Evolutionary conservation across 2,888 invertebrate species (phyloP).

Genomic region (Hetaerina titia): DNA sequence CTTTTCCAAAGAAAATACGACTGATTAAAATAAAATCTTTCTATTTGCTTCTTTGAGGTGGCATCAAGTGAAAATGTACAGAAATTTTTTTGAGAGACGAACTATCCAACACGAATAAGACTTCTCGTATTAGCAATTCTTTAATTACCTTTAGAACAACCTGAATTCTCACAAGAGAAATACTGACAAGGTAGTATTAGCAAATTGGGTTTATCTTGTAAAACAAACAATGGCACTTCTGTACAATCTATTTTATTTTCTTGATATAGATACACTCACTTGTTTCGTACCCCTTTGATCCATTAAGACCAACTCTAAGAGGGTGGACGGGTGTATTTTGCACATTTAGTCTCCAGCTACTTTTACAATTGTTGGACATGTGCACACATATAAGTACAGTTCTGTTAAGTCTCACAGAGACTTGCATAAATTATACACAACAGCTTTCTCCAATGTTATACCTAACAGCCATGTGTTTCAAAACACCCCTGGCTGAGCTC

Average conservation of each 20-base stretch:
- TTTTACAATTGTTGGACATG: slow-evolving; percentile 42
- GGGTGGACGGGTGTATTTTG: slow-evolving; percentile 66
- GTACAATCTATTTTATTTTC: slow-evolving; percentile 64
- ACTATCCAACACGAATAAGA: too few relatives aligned
- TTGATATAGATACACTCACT: slow-evolving; percentile 64
- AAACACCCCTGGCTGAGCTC: background rate
- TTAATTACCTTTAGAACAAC: too few relatives aligned
- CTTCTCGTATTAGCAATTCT: too few relatives aligned
- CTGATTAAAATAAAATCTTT: too few relatives aligned
- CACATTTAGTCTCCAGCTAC: slow-evolving; percentile 62
- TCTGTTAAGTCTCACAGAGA: slow-evolving; percentile 55
- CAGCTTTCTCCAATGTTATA: slow-evolving; percentile 28
- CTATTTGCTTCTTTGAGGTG: too few relatives aligned
- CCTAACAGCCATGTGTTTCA: background rate
- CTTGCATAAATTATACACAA: slow-evolving; percentile 49
- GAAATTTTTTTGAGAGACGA: too few relatives aligned
- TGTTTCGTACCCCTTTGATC: slow-evolving; percentile 39
- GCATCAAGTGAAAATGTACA: too few relatives aligned
- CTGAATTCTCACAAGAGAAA: too few relatives aligned
- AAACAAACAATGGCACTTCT: background rate
- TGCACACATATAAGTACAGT: slow-evolving; percentile 46
- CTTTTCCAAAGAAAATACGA: too few relatives aligned
- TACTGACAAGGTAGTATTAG: too few relatives aligned
- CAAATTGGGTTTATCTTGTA: background rate
- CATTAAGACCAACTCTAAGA: slow-evolving; percentile 53